Evolutionary conservation across 2,888 invertebrate genomes (phyloP).

Genomic region (Athripsodes cinereus): DNA sequence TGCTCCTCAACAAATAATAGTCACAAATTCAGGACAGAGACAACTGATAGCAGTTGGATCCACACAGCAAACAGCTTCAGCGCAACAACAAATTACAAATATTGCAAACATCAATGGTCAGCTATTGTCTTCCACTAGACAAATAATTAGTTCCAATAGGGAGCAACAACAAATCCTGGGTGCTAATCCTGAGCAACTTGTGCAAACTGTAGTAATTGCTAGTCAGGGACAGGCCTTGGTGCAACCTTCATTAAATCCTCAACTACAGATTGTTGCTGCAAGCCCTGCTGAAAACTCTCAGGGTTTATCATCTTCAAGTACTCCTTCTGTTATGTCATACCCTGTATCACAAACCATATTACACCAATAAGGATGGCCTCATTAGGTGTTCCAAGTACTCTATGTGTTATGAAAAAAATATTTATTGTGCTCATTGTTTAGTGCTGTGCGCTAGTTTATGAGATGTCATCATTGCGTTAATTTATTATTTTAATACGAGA

Average conservation of each 20-base stretch:
- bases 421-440: too few species aligned
- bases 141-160: neutral
- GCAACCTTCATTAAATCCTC: conserved; percentile 1
- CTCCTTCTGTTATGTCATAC: neutral
- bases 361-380: neutral
- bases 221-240: conserved; percentile 2
- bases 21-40: neutral
- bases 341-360: neutral
- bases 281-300: neutral
- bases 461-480: too few species aligned
- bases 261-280: neutral
- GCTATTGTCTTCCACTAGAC: neutral
- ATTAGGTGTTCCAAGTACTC: too few species aligned
- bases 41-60: conserved; percentile 1
- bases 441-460: too few species aligned
- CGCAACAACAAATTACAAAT: neutral
- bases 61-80: neutral
- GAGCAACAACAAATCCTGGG: neutral
- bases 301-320: neutral
- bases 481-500: too few species aligned
- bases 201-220: neutral
- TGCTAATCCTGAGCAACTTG: neutral
- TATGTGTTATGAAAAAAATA: too few species aligned
- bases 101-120: neutral
- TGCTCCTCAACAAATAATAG: neutral